Conservation (phyloP, 2,797 vertebrate species). For the Lagocephalus sceleratus region DNA sequence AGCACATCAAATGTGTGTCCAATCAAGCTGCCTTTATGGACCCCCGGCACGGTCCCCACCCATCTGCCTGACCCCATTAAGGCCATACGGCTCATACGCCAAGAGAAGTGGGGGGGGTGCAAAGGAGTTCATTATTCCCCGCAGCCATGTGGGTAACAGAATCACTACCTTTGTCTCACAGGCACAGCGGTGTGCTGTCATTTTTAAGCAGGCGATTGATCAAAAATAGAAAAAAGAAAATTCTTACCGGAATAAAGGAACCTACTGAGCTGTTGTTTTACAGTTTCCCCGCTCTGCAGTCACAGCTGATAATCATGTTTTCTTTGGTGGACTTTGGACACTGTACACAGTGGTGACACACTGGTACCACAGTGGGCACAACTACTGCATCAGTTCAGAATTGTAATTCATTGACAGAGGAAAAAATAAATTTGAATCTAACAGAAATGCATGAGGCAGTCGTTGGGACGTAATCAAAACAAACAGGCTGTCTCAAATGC, state of each 20-base stretch:
- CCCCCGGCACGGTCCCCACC: slow-evolving; percentile 52
- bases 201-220: slow-evolving; percentile 4
- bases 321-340: slow-evolving; percentile 59
- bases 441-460: background rate
- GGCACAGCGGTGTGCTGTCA: slow-evolving; percentile 12
- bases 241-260: slow-evolving; percentile 38
- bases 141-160: slow-evolving; percentile 24
- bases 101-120: background rate
- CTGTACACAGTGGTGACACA: slow-evolving; percentile 22
- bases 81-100: slow-evolving; percentile 57
- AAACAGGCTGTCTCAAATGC: slow-evolving; percentile 13
- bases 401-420: too few species aligned
- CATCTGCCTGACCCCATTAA: slow-evolving; percentile 77
- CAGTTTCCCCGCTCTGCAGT: slow-evolving; percentile 14
- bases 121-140: slow-evolving; percentile 59
- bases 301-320: slow-evolving; percentile 1
- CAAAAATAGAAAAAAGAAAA: background rate
- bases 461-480: slow-evolving; percentile 24
- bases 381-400: background rate
- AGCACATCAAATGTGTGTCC: slow-evolving; percentile 11
- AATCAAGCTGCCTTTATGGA: slow-evolving; percentile 39
- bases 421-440: slow-evolving; percentile 4
- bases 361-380: background rate
- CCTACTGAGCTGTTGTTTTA: slow-evolving; percentile 1
- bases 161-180: slow-evolving; percentile 44